These are phyloP conservation scores for Rhabdomys pumilio DNA, from an alignment of 2,797 vertebrate species.

Conservation along the genomic window DNA sequence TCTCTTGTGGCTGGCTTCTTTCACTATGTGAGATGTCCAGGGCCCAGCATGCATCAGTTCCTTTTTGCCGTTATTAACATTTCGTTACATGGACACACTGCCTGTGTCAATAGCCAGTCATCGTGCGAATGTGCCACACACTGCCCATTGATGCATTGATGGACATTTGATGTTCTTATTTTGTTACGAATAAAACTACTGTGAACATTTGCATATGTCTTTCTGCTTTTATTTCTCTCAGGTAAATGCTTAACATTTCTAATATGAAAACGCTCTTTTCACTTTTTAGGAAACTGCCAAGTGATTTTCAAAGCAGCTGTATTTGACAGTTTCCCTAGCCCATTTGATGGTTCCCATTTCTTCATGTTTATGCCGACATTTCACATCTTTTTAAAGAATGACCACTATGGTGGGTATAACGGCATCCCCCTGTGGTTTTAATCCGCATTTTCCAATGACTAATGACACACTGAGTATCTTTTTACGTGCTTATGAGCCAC, in stretches of 20 bases:
- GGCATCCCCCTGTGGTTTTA: neutral
- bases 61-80: neutral
- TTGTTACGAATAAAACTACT: slow-evolving; percentile 2
- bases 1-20: neutral
- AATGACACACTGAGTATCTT: neutral
- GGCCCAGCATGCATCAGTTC: neutral
- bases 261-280: neutral
- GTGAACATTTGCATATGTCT: neutral
- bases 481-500: neutral
- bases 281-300: slow-evolving; percentile 24
- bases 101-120: neutral
- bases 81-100: neutral
- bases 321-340: neutral
- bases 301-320: slow-evolving; percentile 10
- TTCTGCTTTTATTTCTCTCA: slow-evolving; percentile 40
- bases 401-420: neutral
- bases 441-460: neutral
- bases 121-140: neutral
- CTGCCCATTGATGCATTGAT: neutral
- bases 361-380: neutral
- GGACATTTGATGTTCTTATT: slow-evolving; percentile 16
- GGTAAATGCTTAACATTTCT: slow-evolving; percentile 43
- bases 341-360: neutral
- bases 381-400: neutral
- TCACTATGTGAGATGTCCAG: neutral